These are phyloP conservation scores for Chymomyza procnemis DNA, from an alignment of 2,888 invertebrate genomes.

Conservation along the genomic window DNA sequence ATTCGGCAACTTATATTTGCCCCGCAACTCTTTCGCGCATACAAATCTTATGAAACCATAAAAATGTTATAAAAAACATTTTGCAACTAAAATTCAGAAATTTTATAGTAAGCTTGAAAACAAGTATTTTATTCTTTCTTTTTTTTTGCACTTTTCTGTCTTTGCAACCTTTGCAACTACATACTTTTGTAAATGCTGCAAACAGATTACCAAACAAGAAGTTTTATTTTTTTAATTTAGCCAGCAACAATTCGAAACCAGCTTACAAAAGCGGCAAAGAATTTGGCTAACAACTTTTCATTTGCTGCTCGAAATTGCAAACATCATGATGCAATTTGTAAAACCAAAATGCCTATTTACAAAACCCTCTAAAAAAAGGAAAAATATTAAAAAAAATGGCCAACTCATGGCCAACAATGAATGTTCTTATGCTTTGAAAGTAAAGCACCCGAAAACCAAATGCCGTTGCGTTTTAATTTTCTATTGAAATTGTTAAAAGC, in stretches of 20 bases:
- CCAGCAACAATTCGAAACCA: not conserved
- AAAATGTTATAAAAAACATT: too few relatives aligned
- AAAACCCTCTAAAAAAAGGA: slow-evolving; percentile 26
- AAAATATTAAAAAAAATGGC: slow-evolving; percentile 24
- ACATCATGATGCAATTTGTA: slow-evolving; percentile 49
- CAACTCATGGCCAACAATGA: slow-evolving; percentile 52
- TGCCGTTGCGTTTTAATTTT: slow-evolving; percentile 63
- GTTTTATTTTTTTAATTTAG: slow-evolving; percentile 14
- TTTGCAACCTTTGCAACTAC: too few relatives aligned
- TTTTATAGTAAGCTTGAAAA: too few relatives aligned
- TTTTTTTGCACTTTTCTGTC: too few relatives aligned
- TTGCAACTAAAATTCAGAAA: too few relatives aligned
- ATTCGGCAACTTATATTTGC: too few relatives aligned
- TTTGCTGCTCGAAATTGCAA: slow-evolving; percentile 13
- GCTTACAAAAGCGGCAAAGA: not conserved
- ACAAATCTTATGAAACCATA: too few relatives aligned
- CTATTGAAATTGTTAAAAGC: slow-evolving; percentile 69
- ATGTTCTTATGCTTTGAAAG: slow-evolving; percentile 48
- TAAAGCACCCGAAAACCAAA: slow-evolving; percentile 32
- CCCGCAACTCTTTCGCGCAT: too few relatives aligned
- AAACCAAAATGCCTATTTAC: slow-evolving; percentile 53
- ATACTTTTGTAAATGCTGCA: not conserved
- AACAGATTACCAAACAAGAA: slow-evolving; percentile 43
- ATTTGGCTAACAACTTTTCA: slow-evolving; percentile 1
- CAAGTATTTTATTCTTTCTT: too few relatives aligned